These are phyloP conservation scores for Vespertilio murinus DNA, from an alignment of 2,797 vertebrate species.

Conservation along the genomic window DNA sequence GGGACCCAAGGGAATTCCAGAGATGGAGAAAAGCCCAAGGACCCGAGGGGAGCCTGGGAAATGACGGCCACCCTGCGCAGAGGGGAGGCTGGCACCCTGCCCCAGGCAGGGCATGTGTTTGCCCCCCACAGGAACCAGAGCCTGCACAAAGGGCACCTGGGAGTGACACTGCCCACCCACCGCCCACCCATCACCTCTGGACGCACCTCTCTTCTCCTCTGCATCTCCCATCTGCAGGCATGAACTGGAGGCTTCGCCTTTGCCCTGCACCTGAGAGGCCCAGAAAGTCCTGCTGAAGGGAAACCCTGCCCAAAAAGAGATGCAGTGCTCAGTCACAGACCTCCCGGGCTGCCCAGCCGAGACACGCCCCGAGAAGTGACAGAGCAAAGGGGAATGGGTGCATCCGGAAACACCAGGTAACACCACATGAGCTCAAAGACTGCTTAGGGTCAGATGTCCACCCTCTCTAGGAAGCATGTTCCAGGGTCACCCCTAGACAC, in stretches of 20 bases:
- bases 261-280: slow-evolving; percentile 50
- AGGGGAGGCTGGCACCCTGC: not conserved
- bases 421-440: not conserved
- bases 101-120: not conserved
- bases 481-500: too few species aligned
- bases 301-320: slow-evolving; percentile 63
- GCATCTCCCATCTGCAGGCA: not conserved
- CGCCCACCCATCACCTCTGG: slow-evolving; percentile 5
- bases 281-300: slow-evolving; percentile 63
- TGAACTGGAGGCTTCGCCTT: not conserved
- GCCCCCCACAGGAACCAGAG: not conserved
- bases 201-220: slow-evolving; percentile 15
- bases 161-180: not conserved
- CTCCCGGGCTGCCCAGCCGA: not conserved
- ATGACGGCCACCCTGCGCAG: not conserved
- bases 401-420: not conserved
- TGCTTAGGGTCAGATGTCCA: not conserved
- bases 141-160: rapidly evolving
- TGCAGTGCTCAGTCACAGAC: not conserved
- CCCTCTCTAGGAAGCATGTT: not conserved
- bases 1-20: not conserved
- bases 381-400: not conserved
- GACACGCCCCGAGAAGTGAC: not conserved
- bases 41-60: not conserved
- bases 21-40: not conserved